Evolutionary conservation across 2,888 invertebrate genomes (phyloP), one percentile per base, ranked within the genome.

Genomic region (Eubasilissa splendida): DNA sequence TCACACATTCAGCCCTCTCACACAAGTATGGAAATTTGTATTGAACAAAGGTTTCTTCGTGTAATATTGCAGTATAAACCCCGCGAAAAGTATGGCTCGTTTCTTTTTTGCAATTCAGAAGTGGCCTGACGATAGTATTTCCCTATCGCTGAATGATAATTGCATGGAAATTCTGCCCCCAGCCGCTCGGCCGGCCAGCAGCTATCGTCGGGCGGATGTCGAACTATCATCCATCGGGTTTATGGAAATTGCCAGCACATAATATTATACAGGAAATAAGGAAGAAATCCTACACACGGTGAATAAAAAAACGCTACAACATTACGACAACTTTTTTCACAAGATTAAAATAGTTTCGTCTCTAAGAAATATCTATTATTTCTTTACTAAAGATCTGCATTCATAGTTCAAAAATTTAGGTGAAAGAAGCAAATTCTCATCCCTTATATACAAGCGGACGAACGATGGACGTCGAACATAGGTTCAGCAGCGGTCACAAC

Each of bases 61-160:
- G 54, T 14, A 71, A 53, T 54, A 14, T 54, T 54, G 53, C 14
- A 11, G 54, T 54, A 33, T 22, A 54, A 9, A 63, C 53, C 54
- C 31, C 54, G 71, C 22, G 63, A 31, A 63, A 63, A 63, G 63
- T 31, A 63, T 63, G n/a, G 9, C 7, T 42, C 31, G 54, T 31
- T 71, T 31, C 54, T 53, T 70, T 42, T 63, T 71, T 71, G 71
- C 54, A 54, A 50, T 63, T 4, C 63, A 31, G 63, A 63, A 63
- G 63, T 71, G 22, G 11, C 71, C 53, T 71, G 53, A 71, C 71
- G 53, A 53, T 71, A 53, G 56, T 52, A 71, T 71, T 71, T 71
- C 71, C 71, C 54, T 71, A 71, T 71, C 71, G 71, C 71, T 3
- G 54, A 71, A 71, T 71, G 71, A 71, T 71, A 71, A 71, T 71